Conservation (phyloP, 2,113 vertebrate species). For the Leiothrix lutea region DNA sequence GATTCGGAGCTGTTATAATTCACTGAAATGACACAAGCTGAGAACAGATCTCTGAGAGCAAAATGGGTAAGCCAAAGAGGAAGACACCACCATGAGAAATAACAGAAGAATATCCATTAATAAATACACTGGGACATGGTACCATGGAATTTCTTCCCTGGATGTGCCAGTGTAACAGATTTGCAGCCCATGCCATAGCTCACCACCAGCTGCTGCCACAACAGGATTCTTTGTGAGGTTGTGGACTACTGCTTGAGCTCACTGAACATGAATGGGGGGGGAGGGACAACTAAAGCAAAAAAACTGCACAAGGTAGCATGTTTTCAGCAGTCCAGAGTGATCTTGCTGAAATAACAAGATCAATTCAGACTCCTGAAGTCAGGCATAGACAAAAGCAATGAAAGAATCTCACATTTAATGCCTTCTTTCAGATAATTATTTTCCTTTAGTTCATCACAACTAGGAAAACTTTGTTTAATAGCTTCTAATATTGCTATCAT, state of each 20-base stretch:
- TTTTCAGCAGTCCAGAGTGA: background rate
- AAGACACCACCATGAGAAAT: background rate
- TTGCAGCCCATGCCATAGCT: background rate
- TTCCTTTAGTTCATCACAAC: background rate
- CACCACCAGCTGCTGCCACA: background rate
- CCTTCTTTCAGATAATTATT: conserved; percentile 31
- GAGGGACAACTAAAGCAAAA: background rate
- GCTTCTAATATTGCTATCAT: conserved; percentile 43
- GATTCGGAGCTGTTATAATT: background rate
- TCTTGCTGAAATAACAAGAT: background rate
- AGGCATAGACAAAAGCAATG: background rate
- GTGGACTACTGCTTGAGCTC: background rate
- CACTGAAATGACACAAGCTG: background rate
- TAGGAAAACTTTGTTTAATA: conserved; percentile 34
- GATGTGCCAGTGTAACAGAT: background rate
- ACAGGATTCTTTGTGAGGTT: fast-evolving
- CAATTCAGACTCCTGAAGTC: background rate
- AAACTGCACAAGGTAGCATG: background rate
- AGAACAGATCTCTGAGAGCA: background rate
- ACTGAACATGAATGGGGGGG: background rate
- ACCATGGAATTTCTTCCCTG: background rate
- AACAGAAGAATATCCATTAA: background rate
- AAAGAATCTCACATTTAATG: background rate
- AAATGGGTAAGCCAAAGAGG: background rate
- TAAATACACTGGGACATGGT: background rate